Conservation (phyloP, 2,888 invertebrate species). For the Pseudolycoriella hygida region DNA sequence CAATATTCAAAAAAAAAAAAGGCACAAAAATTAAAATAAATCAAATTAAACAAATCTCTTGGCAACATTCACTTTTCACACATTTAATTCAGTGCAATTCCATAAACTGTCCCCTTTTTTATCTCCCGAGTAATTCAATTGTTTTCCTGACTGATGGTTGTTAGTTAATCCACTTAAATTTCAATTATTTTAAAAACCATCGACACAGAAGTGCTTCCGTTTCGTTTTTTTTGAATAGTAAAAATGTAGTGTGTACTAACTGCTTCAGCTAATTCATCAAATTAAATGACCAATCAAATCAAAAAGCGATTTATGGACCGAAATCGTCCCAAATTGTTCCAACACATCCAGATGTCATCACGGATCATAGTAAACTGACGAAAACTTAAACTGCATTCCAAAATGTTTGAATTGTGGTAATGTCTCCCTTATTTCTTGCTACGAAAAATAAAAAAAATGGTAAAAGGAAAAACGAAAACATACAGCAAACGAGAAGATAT, state of each 20-base stretch:
- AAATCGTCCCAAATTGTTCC: background rate
- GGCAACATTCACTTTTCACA: too few species aligned
- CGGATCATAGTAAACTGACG: conserved; percentile 1
- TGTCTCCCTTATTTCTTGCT: background rate
- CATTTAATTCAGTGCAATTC: too few species aligned
- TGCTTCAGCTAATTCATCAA: background rate
- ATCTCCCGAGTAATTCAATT: too few species aligned
- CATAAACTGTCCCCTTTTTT: too few species aligned
- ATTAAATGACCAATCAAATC: background rate
- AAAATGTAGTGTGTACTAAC: background rate
- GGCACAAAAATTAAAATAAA: too few species aligned
- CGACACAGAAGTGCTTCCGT: background rate
- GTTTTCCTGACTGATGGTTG: too few species aligned
- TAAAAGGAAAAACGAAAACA: too few species aligned
- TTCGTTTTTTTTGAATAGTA: background rate
- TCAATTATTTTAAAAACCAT: background rate
- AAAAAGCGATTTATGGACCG: background rate
- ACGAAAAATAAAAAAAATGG: background rate
- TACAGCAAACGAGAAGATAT: background rate
- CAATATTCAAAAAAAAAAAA: background rate
- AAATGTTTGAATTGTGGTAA: conserved; percentile 1
- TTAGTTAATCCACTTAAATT: too few species aligned
- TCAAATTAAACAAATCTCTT: too few species aligned
- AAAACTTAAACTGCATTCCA: background rate
- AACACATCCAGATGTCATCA: background rate